Evolutionary conservation across 2,113 vertebrate genomes (phyloP), one percentile per base, ranked within the genome.

Genomic region (Crotalus horridus): DNA sequence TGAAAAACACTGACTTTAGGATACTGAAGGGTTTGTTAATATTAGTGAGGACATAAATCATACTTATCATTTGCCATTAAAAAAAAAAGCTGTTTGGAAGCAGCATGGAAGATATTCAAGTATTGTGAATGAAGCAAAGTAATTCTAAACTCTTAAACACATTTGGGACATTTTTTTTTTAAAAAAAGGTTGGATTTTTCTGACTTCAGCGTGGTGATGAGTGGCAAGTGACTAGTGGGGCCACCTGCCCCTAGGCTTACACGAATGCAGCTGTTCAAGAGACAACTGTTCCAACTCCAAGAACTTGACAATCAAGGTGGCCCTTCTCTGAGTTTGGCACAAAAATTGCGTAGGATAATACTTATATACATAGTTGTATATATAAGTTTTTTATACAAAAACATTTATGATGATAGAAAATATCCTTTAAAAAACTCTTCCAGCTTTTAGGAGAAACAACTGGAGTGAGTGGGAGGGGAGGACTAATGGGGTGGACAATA

Each of bases 241-340:
- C 98, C 98, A 98, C 98, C 98, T 98, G 98, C 98, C 98, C 97
- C 81, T 93, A 95, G 95, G 97, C 97, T 97, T 97, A 96, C 94
- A 97, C 96, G 97, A 96, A 95, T 96, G 98, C 99, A 99, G 99
- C 99, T 99, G 99, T 98, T 98, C 94, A 96, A 95, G 53, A 93
- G 97, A 98, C 99, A 99, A 98, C 98, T 99, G 98, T 98, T 98
- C 97, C 96, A 97, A 97, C 97, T 98, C 96, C 96, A 97, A 96
- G 97, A 98, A 97, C 97, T 96, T 58, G 4, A 97, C 96, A 96
- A 97, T 94, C 94, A 97, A 98, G 96, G 97, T 98, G 98, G 97
- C 97, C 96, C 97, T 98, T 97, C 96, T 96, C 96, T 95, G 96
- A 96, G 96, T 97, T 92, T 96, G 95, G 97, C 96, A 96, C 96